These are phyloP conservation scores for Gymnodraco acuticeps DNA, from an alignment of 2,797 vertebrate genomes.

Conservation along the genomic window DNA sequence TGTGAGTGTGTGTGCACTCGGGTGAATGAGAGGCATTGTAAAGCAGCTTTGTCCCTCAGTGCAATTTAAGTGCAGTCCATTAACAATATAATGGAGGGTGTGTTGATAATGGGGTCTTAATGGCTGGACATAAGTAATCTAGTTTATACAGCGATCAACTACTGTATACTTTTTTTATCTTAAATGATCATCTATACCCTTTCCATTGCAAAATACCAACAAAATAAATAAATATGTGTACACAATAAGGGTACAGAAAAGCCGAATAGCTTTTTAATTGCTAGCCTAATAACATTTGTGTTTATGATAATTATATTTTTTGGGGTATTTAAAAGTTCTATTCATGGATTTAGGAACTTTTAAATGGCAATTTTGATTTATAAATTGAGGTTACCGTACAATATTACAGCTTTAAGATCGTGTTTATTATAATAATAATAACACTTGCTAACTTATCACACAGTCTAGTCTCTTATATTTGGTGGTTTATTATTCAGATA, in stretches of 20 bases:
- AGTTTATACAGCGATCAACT: neutral
- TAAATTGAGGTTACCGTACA: neutral
- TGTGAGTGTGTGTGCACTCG: neutral
- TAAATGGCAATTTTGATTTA: neutral
- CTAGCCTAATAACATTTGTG: neutral
- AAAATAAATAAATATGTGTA: too few species aligned
- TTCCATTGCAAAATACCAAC: neutral
- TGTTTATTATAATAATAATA: neutral
- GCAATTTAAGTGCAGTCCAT: slow-evolving; percentile 11
- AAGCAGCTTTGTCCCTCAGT: neutral
- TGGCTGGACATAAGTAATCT: neutral
- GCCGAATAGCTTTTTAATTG: neutral
- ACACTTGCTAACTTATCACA: neutral
- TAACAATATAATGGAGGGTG: slow-evolving; percentile 8
- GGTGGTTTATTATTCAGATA: neutral
- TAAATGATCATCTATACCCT: neutral
- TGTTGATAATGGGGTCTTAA: slow-evolving; percentile 18
- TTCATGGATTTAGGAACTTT: neutral
- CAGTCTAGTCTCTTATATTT: neutral
- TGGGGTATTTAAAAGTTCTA: neutral
- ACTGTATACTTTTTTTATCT: neutral
- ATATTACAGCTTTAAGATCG: neutral
- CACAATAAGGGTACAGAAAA: neutral
- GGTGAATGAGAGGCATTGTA: slow-evolving; percentile 19
- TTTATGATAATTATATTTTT: neutral